Base-by-base conservation (phyloP, 2,888 invertebrate species). In the Parthenolecanium corni region DNA sequence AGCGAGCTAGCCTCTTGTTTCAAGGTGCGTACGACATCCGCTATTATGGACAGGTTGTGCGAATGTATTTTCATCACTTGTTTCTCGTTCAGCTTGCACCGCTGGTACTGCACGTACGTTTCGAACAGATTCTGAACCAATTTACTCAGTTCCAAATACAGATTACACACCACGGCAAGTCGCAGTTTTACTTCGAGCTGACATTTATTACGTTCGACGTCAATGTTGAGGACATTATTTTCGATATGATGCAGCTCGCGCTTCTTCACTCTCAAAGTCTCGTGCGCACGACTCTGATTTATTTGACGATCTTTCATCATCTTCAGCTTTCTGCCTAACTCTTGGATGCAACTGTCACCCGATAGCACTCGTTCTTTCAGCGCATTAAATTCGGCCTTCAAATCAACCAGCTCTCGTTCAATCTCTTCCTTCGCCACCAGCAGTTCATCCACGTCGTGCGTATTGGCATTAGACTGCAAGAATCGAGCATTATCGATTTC, bases 401-500 rank as follows among this genome's bases (percentile, higher is more conserved):
- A 24, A 12, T 12, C 11, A 2, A n/a, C n/a, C 0, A 47, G 0
- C 18, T 46, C 44, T 4, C 11, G 9, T n/a, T 44, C 42, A 14
- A 51, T 9, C 1, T 16, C 14, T 21, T 52, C 31, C 3, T 31
- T 52, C 18, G 23, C 44, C 2, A 6, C 42, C 6, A 18, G 11
- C 3, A 62, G 36, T 2, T 62, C 52, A 5, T 53, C 46, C 52
- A 40, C 2, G 14, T 44, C 53, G 47, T 21, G 24, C 6, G 4
- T 18, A 36, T 62, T 53, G 16, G 23, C 44, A 20, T 52, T 52
- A 14, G 20, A 21, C 14, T 24, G 31, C 40, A 62, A 44, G 11
- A 52, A 53, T 11, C 31, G 20, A 2, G 62, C 52, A 16, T 62
- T 31, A 12, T 14, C 14, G 23, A 62, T 53, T 52, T 62, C 52